Evolutionary conservation across 2,888 invertebrate species (phyloP).

Genomic region (Erebia ligea): DNA sequence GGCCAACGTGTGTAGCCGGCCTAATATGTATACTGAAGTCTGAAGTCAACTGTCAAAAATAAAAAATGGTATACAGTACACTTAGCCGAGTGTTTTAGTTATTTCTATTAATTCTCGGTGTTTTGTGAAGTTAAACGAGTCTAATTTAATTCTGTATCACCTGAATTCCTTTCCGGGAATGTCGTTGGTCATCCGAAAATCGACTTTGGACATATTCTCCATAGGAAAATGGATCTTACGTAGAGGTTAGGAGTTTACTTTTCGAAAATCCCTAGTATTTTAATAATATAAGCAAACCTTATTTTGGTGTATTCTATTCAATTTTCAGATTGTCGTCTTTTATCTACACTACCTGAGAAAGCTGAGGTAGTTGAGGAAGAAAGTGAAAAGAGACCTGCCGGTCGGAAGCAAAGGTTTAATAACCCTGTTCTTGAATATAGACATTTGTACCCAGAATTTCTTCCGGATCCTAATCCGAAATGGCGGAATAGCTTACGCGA

Average conservation of each 20-base stretch:
- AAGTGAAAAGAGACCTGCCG: constrained; percentile 44
- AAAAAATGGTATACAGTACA: no score
- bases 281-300: background rate
- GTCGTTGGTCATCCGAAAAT: constrained; percentile 63
- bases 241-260: constrained; percentile 59
- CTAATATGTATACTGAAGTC: no score
- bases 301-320: background rate
- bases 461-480: constrained; percentile 92
- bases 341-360: constrained; percentile 65
- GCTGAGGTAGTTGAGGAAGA: constrained; percentile 43
- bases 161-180: constrained; percentile 44
- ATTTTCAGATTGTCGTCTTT: constrained; percentile 58
- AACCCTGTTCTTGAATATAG: constrained; percentile 83
- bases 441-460: constrained; percentile 94
- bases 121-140: no score
- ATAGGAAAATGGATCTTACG: constrained; percentile 65
- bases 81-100: no score
- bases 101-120: no score
- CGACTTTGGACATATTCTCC: constrained; percentile 52
- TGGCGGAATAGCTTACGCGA: constrained; percentile 92
- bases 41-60: no score
- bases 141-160: no score
- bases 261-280: background rate
- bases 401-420: constrained; percentile 48
- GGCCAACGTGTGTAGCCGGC: no score